Conservation (phyloP, 1,140 invertebrate genomes). For the Lerema accius region DNA sequence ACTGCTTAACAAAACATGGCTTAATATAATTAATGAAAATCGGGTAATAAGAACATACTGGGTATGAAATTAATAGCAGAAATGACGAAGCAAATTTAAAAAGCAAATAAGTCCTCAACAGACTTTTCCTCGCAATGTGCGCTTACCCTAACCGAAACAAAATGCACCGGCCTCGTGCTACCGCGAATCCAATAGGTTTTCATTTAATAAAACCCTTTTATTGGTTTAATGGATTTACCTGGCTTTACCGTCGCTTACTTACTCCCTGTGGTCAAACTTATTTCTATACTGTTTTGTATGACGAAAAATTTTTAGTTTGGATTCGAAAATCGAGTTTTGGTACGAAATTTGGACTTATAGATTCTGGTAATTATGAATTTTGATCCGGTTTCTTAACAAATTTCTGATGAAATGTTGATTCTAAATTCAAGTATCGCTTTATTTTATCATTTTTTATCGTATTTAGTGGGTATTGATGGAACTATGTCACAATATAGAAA, state of each 20-base stretch:
- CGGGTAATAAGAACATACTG: too few species aligned
- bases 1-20: too few species aligned
- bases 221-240: conserved; percentile 79
- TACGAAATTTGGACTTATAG: not conserved
- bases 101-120: too few species aligned
- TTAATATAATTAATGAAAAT: too few species aligned
- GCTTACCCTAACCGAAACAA: conserved; percentile 46
- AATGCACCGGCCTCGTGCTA: conserved; percentile 60
- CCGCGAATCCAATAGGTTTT: conserved; percentile 77
- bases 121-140: conserved; percentile 44
- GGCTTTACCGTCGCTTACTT: conserved; percentile 59
- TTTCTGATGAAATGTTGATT: too few species aligned
- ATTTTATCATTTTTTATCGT: not conserved
- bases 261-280: conserved; percentile 42
- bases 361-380: too few species aligned
- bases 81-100: too few species aligned
- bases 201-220: conserved; percentile 80
- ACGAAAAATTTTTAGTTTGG: conserved; percentile 11
- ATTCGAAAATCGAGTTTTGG: not conserved
- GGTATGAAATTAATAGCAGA: too few species aligned
- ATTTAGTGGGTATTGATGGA: too few species aligned
- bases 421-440: not conserved
- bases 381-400: too few species aligned
- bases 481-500: not conserved
- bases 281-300: conserved; percentile 12